Evolutionary conservation across 2,888 invertebrate genomes (phyloP).

Genomic region (Cantharis rufa): DNA sequence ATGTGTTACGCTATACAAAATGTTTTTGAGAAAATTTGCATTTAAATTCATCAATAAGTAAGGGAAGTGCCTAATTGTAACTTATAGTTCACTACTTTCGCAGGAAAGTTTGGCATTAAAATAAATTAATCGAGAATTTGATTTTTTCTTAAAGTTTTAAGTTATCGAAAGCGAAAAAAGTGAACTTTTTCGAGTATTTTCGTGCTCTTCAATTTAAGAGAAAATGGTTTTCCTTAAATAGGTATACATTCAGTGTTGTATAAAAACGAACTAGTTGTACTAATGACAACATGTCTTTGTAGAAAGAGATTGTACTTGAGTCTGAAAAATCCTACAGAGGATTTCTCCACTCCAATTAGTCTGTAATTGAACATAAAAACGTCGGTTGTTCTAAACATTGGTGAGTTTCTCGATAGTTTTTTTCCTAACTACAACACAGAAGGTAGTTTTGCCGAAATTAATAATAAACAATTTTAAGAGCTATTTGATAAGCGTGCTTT

Average conservation of each 20-base stretch:
- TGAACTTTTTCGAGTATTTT: neutral
- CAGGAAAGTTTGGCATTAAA: neutral
- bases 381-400: neutral
- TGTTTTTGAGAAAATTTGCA: neutral
- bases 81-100: neutral
- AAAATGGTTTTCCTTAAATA: neutral
- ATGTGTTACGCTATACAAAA: neutral
- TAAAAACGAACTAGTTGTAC: neutral
- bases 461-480: neutral
- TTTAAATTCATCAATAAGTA: neutral
- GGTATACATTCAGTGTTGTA: slow-evolving; percentile 3
- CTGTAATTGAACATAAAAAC: slow-evolving; percentile 23
- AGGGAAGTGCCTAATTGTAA: neutral
- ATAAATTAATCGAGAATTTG: neutral
- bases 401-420: neutral
- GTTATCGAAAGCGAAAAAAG: neutral
- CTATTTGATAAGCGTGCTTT: neutral
- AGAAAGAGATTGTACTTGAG: slow-evolving; percentile 10
- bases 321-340: slow-evolving; percentile 14
- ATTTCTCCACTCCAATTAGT: slow-evolving; percentile 21
- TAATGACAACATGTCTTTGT: slow-evolving; percentile 18
- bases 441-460: neutral
- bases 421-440: neutral
- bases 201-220: neutral
- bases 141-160: neutral